A percentile compares a stretch with the other conserved stretches of the same genome.
Evolutionary conservation across 2,797 vertebrate genomes (phyloP).

Genomic region (Chrosomus eos): DNA sequence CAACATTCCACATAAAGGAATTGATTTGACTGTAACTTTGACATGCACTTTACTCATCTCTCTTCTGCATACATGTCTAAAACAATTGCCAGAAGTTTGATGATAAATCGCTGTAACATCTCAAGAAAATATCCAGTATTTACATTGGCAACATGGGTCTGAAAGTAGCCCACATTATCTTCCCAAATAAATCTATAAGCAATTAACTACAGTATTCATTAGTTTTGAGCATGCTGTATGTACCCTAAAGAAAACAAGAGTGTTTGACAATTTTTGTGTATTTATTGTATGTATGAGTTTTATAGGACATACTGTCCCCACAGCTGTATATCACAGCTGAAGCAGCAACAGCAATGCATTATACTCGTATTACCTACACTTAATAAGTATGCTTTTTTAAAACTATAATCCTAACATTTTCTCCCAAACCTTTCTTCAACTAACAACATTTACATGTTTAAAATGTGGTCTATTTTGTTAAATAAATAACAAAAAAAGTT

Average conservation of each 20-base stretch:
- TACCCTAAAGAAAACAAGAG: constrained; percentile 5
- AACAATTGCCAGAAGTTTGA: neutral
- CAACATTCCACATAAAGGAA: constrained; percentile 39
- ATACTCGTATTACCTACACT: constrained; percentile 6
- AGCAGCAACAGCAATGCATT: neutral
- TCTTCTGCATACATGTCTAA: constrained; percentile 42
- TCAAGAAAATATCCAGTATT: neutral
- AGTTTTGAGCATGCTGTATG: constrained; percentile 36
- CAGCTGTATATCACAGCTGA: neutral
- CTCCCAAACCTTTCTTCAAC: neutral
- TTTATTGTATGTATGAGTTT: constrained; percentile 13
- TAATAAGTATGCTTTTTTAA: neutral
- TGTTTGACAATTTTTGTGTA: constrained; percentile 17
- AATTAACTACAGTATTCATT: constrained; percentile 16
- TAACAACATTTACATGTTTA: neutral
- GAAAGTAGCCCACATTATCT: neutral
- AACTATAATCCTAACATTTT: neutral
- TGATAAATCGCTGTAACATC: neutral
- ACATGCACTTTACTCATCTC: constrained; percentile 56
- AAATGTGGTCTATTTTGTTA: constrained; percentile 5
- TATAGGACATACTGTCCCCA: neutral
- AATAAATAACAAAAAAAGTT: neutral
- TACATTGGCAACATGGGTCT: neutral
- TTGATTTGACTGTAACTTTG: constrained; percentile 55
- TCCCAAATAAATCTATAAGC: neutral